Conservation (phyloP, 2,113 vertebrate genomes). For the Euleptes europaea region DNA sequence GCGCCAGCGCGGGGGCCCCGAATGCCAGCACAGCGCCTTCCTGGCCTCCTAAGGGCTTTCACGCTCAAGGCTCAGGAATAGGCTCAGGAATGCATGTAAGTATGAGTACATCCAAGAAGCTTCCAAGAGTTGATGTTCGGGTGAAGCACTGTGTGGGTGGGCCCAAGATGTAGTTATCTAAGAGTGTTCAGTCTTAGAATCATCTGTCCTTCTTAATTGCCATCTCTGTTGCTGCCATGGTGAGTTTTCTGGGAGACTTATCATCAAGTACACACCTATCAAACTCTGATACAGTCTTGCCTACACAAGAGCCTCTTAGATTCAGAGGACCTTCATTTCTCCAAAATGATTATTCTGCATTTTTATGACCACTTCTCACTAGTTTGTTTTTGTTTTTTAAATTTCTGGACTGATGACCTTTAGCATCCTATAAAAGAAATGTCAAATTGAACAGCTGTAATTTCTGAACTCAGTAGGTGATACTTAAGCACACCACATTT, state of each 20-base stretch:
- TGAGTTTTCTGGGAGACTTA: neutral
- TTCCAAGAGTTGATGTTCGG: too few relatives aligned
- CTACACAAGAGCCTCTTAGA: neutral
- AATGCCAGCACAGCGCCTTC: too few relatives aligned
- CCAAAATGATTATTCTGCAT: neutral
- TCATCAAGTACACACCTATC: neutral
- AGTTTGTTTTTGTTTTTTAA: neutral
- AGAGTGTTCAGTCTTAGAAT: too few relatives aligned
- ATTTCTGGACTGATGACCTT: constrained; percentile 30
- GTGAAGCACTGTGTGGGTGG: too few relatives aligned
- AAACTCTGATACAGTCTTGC: neutral
- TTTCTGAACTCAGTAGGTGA: constrained; percentile 18
- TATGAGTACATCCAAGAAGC: too few relatives aligned
- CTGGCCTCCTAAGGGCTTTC: too few relatives aligned
- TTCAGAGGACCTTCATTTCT: constrained; percentile 6
- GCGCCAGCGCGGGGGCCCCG: too few relatives aligned
- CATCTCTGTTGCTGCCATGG: too few relatives aligned
- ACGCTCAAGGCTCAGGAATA: too few relatives aligned
- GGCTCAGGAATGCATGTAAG: too few relatives aligned
- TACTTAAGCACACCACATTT: constrained; percentile 36
- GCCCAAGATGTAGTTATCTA: neutral
- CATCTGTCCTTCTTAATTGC: neutral
- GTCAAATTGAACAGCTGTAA: constrained; percentile 21
- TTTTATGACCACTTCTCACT: constrained; percentile 11
- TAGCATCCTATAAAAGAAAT: constrained; percentile 47